Conservation (phyloP, 2,797 vertebrate genomes). For the Myotis daubentonii region DNA sequence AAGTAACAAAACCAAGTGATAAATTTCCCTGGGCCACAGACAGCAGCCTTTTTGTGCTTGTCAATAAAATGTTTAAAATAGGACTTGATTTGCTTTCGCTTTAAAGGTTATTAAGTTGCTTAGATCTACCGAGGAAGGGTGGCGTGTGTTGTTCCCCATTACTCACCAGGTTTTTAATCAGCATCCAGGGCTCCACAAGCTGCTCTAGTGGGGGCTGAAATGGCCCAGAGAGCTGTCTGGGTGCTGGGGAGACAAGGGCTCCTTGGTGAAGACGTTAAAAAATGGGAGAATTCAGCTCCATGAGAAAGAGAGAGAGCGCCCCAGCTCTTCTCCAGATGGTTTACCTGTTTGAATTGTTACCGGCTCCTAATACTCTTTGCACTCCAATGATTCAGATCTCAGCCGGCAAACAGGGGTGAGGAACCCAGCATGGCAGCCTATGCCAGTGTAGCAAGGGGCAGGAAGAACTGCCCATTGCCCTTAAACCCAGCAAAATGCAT, state of each 20-base stretch:
- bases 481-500: not conserved
- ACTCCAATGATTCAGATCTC: not conserved
- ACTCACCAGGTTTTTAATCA: slow-evolving; percentile 84
- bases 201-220: slow-evolving; percentile 75
- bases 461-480: not conserved
- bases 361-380: not conserved
- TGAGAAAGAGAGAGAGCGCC: not conserved
- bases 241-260: slow-evolving; percentile 76
- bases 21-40: slow-evolving; percentile 80
- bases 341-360: slow-evolving; percentile 2
- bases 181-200: slow-evolving; percentile 79
- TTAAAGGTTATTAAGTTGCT: slow-evolving; percentile 83
- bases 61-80: slow-evolving; percentile 84
- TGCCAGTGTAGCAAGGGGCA: not conserved
- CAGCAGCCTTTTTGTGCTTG: slow-evolving; percentile 80
- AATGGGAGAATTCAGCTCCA: slow-evolving; percentile 80
- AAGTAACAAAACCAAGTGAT: slow-evolving; percentile 82
- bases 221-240: slow-evolving; percentile 81
- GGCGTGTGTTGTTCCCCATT: slow-evolving; percentile 74
- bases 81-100: slow-evolving; percentile 83
- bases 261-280: slow-evolving; percentile 83
- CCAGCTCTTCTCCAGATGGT: not conserved
- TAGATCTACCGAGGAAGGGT: slow-evolving; percentile 79
- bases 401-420: not conserved
- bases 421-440: accelerated